These are phyloP conservation scores for Scaptodrosophila lebanonensis DNA, from an alignment of 1,140 invertebrate species.

Conservation along the genomic window DNA sequence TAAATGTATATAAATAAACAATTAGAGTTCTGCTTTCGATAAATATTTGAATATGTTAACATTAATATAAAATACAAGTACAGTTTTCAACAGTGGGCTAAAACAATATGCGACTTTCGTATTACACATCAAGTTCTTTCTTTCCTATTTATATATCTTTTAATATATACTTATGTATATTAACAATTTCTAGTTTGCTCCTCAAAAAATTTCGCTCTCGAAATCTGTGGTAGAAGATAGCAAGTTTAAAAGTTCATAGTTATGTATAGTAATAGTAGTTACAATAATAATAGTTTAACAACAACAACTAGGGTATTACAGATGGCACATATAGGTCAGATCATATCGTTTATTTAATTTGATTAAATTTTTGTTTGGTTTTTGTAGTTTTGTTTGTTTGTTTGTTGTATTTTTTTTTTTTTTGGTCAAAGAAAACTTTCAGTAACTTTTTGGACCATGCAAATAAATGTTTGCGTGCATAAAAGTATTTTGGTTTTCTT, in stretches of 20 bases:
- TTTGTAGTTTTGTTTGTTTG: slow-evolving; percentile 13
- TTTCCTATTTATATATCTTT: slow-evolving; percentile 40
- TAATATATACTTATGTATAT: slow-evolving; percentile 51
- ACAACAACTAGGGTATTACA: slow-evolving; percentile 66
- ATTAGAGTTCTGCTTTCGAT: slow-evolving; percentile 11
- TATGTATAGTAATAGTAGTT: slow-evolving; percentile 18
- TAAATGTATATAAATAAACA: slow-evolving; percentile 13
- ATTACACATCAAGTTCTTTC: slow-evolving; percentile 54
- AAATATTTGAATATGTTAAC: slow-evolving; percentile 41
- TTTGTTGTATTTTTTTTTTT: slow-evolving; percentile 8
- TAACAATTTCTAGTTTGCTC: too few relatives aligned
- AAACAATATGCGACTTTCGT: slow-evolving; percentile 25
- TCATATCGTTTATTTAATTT: slow-evolving; percentile 26
- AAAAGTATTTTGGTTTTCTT: too few relatives aligned
- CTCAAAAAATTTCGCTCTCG: too few relatives aligned
- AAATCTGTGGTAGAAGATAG: slow-evolving; percentile 67
- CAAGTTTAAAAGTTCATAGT: slow-evolving; percentile 42
- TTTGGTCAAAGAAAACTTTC: slow-evolving; percentile 27
- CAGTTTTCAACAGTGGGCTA: slow-evolving; percentile 50
- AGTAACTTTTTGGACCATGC: too few relatives aligned
- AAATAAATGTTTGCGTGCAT: too few relatives aligned
- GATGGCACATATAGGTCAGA: slow-evolving; percentile 73
- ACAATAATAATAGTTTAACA: slow-evolving; percentile 42
- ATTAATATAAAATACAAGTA: slow-evolving; percentile 73
- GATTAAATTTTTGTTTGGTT: slow-evolving; percentile 20